Percentiles rank a stretch among this genome's conserved stretches.
These are phyloP conservation scores for Oegoconia quadripuncta DNA, from an alignment of 2,888 invertebrate species.

Conservation along the genomic window DNA sequence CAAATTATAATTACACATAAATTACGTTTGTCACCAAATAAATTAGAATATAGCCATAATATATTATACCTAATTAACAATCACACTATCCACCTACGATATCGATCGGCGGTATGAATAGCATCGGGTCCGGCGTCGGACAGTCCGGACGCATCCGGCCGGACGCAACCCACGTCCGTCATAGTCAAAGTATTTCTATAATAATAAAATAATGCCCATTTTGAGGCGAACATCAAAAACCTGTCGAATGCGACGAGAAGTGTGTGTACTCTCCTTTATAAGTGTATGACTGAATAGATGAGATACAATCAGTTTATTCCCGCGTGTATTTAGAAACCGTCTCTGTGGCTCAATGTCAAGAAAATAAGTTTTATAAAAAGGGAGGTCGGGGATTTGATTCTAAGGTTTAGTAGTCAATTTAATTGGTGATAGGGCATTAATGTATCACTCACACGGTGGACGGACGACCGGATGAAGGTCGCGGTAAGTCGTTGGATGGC, in stretches of 20 bases:
- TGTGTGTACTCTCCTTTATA: conserved; percentile 37
- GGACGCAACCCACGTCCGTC: conserved; percentile 59
- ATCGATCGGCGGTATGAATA: conserved; percentile 47
- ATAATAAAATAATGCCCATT: conserved; percentile 36
- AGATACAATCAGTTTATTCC: neutral
- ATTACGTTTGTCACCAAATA: neutral
- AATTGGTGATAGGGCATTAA: too few relatives aligned
- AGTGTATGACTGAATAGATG: conserved; percentile 37
- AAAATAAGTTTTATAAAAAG: too few relatives aligned
- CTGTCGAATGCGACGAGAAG: conserved; percentile 33
- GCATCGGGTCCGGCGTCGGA: conserved; percentile 51
- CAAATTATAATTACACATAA: too few relatives aligned
- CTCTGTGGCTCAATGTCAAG: too few relatives aligned
- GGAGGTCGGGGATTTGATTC: too few relatives aligned
- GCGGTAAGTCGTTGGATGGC: too few relatives aligned
- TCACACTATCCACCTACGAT: conserved; percentile 34
- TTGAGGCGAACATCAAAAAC: conserved; percentile 9
- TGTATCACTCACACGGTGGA: too few relatives aligned
- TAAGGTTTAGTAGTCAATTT: too few relatives aligned
- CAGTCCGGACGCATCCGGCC: conserved; percentile 50
- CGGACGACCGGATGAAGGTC: too few relatives aligned
- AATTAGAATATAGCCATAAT: conserved; percentile 3
- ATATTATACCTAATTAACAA: conserved; percentile 38
- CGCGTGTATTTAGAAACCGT: too few relatives aligned
- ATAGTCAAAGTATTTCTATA: conserved; percentile 33